These are phyloP conservation scores for Neuroterus valhalla DNA, from an alignment of 1,140 invertebrate species.

Conservation along the genomic window DNA sequence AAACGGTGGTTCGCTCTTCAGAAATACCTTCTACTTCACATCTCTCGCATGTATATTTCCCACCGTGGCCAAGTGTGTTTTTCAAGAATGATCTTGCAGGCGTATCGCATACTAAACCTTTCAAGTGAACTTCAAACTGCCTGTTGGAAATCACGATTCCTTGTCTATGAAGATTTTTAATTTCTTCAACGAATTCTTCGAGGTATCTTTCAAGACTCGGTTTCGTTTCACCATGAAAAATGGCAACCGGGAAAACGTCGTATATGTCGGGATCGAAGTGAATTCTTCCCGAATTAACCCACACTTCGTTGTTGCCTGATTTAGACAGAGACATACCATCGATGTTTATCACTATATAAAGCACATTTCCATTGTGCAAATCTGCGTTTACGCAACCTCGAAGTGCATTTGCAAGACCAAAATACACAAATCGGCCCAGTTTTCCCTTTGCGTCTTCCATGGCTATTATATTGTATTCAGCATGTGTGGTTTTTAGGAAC, in stretches of 20 bases:
- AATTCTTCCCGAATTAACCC: slow-evolving; percentile 46
- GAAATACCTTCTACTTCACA: slow-evolving; percentile 19
- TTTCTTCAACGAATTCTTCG: slow-evolving; percentile 34
- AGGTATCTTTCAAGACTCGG: slow-evolving; percentile 39
- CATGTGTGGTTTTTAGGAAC: slow-evolving; percentile 32
- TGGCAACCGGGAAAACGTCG: slow-evolving; percentile 40
- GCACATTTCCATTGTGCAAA: slow-evolving; percentile 31
- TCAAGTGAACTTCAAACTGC: slow-evolving; percentile 14
- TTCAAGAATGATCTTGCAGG: slow-evolving; percentile 42
- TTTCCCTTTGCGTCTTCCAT: slow-evolving; percentile 19
- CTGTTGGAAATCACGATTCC: not conserved
- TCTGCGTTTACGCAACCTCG: slow-evolving; percentile 33
- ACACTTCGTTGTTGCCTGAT: slow-evolving; percentile 42
- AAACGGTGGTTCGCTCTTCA: not conserved
- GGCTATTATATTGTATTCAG: slow-evolving; percentile 20
- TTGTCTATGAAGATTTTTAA: slow-evolving; percentile 25
- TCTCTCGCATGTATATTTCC: slow-evolving; percentile 40
- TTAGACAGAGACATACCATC: slow-evolving; percentile 47
- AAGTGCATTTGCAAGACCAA: slow-evolving; percentile 39
- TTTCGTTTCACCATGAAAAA: slow-evolving; percentile 38
- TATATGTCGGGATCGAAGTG: slow-evolving; percentile 30
- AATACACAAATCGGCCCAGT: slow-evolving; percentile 44
- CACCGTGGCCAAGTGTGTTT: slow-evolving; percentile 39
- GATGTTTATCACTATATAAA: slow-evolving; percentile 45
- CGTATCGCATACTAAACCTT: slow-evolving; percentile 45